Conservation (phyloP, 2,888 invertebrate species). For the Harpalus rubripes region DNA sequence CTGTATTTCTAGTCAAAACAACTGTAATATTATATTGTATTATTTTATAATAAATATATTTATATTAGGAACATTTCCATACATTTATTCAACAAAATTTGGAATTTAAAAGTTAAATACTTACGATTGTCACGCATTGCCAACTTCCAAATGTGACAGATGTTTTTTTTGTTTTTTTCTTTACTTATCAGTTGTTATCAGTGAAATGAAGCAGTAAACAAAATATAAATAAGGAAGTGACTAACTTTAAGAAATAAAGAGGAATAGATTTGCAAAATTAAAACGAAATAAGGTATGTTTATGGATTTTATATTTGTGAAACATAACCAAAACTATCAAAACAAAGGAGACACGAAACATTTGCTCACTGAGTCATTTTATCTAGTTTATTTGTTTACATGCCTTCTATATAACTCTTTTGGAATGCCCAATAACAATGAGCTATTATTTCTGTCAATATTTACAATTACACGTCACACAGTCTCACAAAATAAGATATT, state of each 20-base stretch:
- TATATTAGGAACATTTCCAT: not conserved
- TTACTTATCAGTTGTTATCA: constrained; percentile 54
- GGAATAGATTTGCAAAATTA: constrained; percentile 11
- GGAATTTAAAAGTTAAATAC: not conserved
- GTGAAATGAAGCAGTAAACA: constrained; percentile 16
- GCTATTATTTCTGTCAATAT: too few species aligned
- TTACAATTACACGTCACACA: not conserved
- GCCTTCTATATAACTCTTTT: too few species aligned
- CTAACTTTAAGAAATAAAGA: not conserved
- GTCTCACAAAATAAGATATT: not conserved
- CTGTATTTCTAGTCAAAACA: not conserved
- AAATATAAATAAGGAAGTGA: constrained; percentile 47
- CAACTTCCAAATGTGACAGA: constrained; percentile 53
- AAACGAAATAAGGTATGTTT: constrained; percentile 32
- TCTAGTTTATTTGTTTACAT: not conserved
- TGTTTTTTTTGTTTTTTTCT: constrained; percentile 39
- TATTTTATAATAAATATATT: not conserved
- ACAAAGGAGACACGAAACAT: constrained; percentile 8
- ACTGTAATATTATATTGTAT: not conserved
- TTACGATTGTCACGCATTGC: not conserved
- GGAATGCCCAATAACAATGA: too few species aligned
- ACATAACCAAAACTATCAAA: constrained; percentile 43
- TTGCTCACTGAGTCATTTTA: not conserved
- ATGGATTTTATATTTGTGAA: not conserved
- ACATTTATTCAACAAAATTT: not conserved